Evolutionary conservation across 37 sponge, comb jelly and placozoan species (phyloP).

Genomic region (Crambe crambe): DNA sequence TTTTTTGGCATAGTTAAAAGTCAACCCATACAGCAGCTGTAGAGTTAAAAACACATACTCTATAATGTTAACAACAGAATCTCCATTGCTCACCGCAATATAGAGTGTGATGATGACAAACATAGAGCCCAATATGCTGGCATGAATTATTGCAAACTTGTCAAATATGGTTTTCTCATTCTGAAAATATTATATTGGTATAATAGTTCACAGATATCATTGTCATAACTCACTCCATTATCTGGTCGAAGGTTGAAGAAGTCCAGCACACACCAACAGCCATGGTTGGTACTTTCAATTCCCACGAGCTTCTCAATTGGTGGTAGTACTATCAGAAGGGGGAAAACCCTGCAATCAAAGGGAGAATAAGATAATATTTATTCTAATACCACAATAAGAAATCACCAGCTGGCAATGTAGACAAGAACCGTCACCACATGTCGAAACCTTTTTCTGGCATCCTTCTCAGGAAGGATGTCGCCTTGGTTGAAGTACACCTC

Average conservation of each 20-base stretch:
- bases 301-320: slow-evolving; percentile 19
- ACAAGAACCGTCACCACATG: slow-evolving; percentile 42
- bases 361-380: not conserved
- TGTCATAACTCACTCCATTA: slow-evolving; percentile 55
- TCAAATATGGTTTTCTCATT: not conserved
- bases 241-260: slow-evolving; percentile 67
- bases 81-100: slow-evolving; percentile 54
- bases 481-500: slow-evolving; percentile 66
- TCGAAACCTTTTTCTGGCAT: slow-evolving; percentile 40
- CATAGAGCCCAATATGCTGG: slow-evolving; percentile 13
- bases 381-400: not conserved
- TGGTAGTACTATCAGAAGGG: slow-evolving; percentile 40
- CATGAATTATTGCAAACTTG: slow-evolving; percentile 24
- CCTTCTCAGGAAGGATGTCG: slow-evolving; percentile 23
- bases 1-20: slow-evolving; percentile 25
- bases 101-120: slow-evolving; percentile 10
- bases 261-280: slow-evolving; percentile 57
- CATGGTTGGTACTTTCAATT: slow-evolving; percentile 22
- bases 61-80: too few relatives aligned
- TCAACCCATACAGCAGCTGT: slow-evolving; percentile 26
- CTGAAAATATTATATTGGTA: too few relatives aligned
- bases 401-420: slow-evolving; percentile 71
- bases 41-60: not conserved
- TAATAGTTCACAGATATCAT: too few relatives aligned
- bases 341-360: slow-evolving; percentile 30